phyloP scores from a whole-genome alignment of 1,140 invertebrate genomes.

The Tribolium castaneum region DNA sequence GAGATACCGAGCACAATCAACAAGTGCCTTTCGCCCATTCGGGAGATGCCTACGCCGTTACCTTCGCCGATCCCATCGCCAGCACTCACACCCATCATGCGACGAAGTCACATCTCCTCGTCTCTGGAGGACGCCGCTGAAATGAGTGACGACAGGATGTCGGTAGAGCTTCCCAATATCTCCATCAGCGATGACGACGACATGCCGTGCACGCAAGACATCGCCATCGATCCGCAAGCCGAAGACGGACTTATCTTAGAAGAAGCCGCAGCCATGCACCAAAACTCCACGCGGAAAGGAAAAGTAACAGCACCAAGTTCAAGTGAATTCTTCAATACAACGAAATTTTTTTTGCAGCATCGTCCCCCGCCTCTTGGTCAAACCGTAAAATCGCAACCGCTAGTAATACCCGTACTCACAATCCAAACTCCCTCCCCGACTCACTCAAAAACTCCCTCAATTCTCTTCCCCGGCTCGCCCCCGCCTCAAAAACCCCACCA shows the following conservation, averaged over 20 bases:
- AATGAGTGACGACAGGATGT: constrained; percentile 63
- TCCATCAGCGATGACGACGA: constrained; percentile 61
- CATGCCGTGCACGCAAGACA: constrained; percentile 54
- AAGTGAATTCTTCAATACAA: neutral
- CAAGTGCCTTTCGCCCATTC: constrained; percentile 79
- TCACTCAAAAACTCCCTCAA: constrained; percentile 59
- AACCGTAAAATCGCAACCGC: constrained; percentile 56
- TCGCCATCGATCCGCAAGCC: constrained; percentile 59
- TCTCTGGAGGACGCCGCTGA: constrained; percentile 64
- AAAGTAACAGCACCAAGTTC: constrained; percentile 50
- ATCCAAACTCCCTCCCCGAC: constrained; percentile 73
- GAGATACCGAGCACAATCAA: constrained; percentile 78
- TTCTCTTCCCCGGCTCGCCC: constrained; percentile 69
- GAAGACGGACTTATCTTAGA: constrained; percentile 62
- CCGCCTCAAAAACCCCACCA: constrained; percentile 68
- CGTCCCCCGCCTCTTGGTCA: constrained; percentile 65
- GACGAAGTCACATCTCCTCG: constrained; percentile 58
- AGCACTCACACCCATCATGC: constrained; percentile 74
- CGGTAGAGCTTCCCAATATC: constrained; percentile 62
- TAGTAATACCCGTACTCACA: constrained; percentile 72
- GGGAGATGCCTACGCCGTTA: constrained; percentile 77
- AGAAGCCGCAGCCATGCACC: constrained; percentile 61
- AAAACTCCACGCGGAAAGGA: constrained; percentile 52
- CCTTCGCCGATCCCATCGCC: constrained; percentile 77
- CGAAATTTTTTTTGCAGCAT: constrained; percentile 62